Percentiles rank a stretch among this genome's conserved stretches.
Evolutionary conservation across 2,888 invertebrate genomes (phyloP).

Genomic region (Sesia apiformis): DNA sequence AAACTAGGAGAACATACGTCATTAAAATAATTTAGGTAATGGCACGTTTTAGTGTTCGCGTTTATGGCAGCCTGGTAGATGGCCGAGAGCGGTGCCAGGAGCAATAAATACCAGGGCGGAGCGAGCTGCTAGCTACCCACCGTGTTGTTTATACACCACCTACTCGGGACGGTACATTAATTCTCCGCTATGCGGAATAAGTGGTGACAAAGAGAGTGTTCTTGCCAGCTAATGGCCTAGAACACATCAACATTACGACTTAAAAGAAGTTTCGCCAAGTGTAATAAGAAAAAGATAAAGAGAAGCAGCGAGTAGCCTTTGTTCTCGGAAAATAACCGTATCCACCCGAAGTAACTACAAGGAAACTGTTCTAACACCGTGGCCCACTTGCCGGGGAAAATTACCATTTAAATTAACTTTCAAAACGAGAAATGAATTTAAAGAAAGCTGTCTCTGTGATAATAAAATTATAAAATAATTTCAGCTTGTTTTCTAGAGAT

Average conservation of each 20-base stretch:
- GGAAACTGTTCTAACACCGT: conserved; percentile 2
- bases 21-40: conserved; percentile 63
- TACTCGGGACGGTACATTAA: conserved; percentile 48
- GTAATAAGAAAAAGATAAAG: conserved; percentile 17
- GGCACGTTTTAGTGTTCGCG: conserved; percentile 54
- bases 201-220: conserved; percentile 48
- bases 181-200: conserved; percentile 51
- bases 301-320: conserved; percentile 9
- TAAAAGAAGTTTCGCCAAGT: conserved; percentile 25
- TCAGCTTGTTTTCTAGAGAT: conserved; percentile 5
- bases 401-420: conserved; percentile 32
- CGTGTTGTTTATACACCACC: conserved; percentile 54
- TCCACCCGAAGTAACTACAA: conserved; percentile 4
- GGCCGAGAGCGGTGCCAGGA: conserved; percentile 40
- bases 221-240: conserved; percentile 44
- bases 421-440: conserved; percentile 13
- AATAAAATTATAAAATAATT: not conserved
- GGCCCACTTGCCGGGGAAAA: conserved; percentile 16
- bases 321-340: conserved; percentile 5
- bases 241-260: conserved; percentile 39
- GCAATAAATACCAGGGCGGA: conserved; percentile 56
- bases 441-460: conserved; percentile 18
- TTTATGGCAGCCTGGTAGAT: conserved; percentile 48
- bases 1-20: conserved; percentile 48
- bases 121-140: conserved; percentile 25